Percentiles rank a stretch among this genome's conserved stretches.
Evolutionary conservation across 1,140 invertebrate species (phyloP).

Genomic region (Heterodera schachtii): DNA sequence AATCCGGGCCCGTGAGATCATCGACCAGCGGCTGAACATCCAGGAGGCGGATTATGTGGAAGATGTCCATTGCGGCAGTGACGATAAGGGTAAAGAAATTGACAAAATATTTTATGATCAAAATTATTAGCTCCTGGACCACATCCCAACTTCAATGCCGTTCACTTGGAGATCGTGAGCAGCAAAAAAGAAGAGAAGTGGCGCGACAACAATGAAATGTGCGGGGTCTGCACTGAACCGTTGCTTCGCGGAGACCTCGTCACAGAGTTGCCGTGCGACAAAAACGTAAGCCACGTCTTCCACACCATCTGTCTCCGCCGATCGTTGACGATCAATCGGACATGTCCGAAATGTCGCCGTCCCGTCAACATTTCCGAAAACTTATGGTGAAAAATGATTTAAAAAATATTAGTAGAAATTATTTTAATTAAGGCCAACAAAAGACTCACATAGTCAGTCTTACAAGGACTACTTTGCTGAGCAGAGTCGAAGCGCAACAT

Average conservation of each 20-base stretch:
- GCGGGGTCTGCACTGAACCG: neutral
- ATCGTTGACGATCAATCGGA: neutral
- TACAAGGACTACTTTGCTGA: too few relatives aligned
- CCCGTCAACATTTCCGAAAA: too few relatives aligned
- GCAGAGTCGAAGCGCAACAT: too few relatives aligned
- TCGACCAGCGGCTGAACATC: neutral
- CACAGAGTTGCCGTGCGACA: neutral
- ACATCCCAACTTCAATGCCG: neutral
- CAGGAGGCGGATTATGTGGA: neutral
- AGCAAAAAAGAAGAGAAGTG: neutral
- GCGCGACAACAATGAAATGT: neutral
- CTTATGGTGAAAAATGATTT: too few relatives aligned
- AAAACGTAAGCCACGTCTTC: neutral
- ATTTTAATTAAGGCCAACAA: too few relatives aligned
- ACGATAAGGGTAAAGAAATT: neutral
- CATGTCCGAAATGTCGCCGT: neutral
- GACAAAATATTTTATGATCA: too few relatives aligned
- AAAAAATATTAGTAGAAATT: too few relatives aligned
- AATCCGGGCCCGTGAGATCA: neutral
- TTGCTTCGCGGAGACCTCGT: neutral
- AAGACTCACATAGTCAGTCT: too few relatives aligned
- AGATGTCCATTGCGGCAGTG: neutral
- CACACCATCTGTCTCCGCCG: neutral
- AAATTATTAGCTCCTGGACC: neutral
- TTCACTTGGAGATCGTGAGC: neutral